A percentile compares a stretch with the other conserved stretches of the same genome.
Evolutionary conservation across 2,888 invertebrate genomes (phyloP).

Genomic region (Dynastes tityus): DNA sequence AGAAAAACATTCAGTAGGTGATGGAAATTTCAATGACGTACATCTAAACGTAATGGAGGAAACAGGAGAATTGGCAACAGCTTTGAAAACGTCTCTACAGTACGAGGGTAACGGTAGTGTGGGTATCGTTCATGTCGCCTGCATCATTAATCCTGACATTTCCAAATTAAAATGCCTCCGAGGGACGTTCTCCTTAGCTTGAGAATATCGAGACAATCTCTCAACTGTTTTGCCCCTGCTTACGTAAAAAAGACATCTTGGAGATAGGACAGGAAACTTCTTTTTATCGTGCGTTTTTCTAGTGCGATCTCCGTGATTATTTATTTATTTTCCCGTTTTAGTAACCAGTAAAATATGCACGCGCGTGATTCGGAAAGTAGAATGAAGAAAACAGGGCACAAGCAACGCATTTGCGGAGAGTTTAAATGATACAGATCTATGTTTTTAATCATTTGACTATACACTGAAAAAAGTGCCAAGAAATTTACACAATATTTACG

Average conservation of each 20-base stretch:
- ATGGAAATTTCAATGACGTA: not conserved
- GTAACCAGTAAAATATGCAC: conserved; percentile 3
- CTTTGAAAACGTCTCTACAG: conserved; percentile 14
- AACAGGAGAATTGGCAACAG: conserved; percentile 33
- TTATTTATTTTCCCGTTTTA: not conserved
- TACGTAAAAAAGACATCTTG: conserved; percentile 4
- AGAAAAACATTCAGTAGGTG: not conserved
- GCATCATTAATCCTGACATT: conserved; percentile 50
- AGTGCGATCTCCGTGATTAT: conserved; percentile 16
- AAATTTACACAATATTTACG: too few relatives aligned
- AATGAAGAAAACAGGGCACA: too few relatives aligned
- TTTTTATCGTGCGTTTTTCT: conserved; percentile 24
- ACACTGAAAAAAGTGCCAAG: too few relatives aligned
- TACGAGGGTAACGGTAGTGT: conserved; percentile 27
- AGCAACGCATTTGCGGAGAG: too few relatives aligned
- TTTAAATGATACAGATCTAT: too few relatives aligned
- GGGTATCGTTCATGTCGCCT: conserved; percentile 49
- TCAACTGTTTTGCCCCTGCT: conserved; percentile 21
- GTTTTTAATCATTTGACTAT: too few relatives aligned
- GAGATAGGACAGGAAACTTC: conserved; percentile 17
- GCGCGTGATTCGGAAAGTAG: not conserved
- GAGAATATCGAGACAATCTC: conserved; percentile 49
- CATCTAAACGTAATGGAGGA: not conserved
- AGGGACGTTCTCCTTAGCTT: conserved; percentile 45
- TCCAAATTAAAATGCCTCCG: conserved; percentile 51